Conservation (phyloP, 2,888 invertebrate species). For the Elegia similella region DNA sequence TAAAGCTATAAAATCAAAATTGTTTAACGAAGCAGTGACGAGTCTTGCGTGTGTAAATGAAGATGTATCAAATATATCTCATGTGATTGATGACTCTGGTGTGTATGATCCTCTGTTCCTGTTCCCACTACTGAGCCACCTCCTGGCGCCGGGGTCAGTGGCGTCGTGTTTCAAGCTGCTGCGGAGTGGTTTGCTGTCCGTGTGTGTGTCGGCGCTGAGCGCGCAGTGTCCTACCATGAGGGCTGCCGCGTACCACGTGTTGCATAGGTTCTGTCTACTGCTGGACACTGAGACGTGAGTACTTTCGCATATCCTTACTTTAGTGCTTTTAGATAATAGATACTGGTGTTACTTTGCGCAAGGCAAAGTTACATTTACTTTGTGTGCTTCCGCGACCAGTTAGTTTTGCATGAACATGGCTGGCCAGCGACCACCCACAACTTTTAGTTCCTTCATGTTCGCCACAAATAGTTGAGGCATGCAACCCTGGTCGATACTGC, state of each 20-base stretch:
- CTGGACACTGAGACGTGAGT: constrained; percentile 86
- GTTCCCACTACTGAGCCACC: constrained; percentile 87
- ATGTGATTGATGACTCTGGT: constrained; percentile 48
- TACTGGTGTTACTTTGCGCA: too few species aligned
- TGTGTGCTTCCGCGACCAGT: too few species aligned
- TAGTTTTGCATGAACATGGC: too few species aligned
- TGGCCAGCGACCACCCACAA: too few species aligned
- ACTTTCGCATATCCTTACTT: constrained; percentile 12
- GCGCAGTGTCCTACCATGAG: constrained; percentile 85
- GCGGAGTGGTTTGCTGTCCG: constrained; percentile 85
- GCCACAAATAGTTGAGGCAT: too few species aligned
- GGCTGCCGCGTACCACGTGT: constrained; percentile 86
- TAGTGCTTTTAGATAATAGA: constrained; percentile 11
- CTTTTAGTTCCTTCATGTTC: too few species aligned
- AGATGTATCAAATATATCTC: constrained; percentile 47
- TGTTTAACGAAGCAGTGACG: constrained; percentile 40
- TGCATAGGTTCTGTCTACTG: constrained; percentile 88
- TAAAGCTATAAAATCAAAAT: constrained; percentile 39
- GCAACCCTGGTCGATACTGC: too few species aligned
- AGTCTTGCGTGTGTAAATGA: constrained; percentile 33
- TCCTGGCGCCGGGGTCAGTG: constrained; percentile 88
- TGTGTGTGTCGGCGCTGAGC: constrained; percentile 86
- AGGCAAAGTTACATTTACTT: too few species aligned
- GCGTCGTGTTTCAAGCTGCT: constrained; percentile 87
- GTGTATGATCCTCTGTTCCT: constrained; percentile 93